phyloP scores from a whole-genome alignment of 2,113 vertebrate genomes.

The Maccullochella peelii region DNA sequence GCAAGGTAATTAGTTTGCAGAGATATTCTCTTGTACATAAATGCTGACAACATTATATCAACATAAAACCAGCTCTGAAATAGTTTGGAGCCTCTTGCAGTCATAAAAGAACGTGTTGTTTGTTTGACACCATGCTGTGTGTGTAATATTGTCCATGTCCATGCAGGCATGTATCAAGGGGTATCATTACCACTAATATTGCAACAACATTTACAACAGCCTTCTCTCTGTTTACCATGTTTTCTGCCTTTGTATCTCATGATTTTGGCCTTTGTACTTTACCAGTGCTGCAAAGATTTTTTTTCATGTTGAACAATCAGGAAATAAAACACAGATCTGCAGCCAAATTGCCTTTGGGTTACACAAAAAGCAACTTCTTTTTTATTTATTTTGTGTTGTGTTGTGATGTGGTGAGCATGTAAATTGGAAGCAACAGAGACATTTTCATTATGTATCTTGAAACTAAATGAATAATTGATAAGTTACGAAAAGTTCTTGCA shows the following conservation, averaged over 20 bases:
- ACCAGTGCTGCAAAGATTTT: neutral
- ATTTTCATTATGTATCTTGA: neutral
- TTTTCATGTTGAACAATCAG: constrained; percentile 3
- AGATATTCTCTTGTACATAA: neutral
- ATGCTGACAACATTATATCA: neutral
- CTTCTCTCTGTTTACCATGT: neutral
- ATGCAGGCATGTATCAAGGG: constrained; percentile 13
- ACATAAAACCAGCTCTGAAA: neutral
- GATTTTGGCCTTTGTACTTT: neutral
- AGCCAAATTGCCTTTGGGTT: constrained; percentile 16
- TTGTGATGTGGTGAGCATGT: neutral
- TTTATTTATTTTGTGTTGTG: neutral
- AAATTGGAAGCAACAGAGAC: neutral
- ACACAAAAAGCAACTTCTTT: neutral
- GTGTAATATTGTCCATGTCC: constrained; percentile 23
- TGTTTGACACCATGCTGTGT: neutral
- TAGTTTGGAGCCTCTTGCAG: neutral
- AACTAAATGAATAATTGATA: constrained; percentile 26
- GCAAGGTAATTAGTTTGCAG: neutral
- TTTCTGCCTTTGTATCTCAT: constrained; percentile 1
- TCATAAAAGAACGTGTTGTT: neutral
- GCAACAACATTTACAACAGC: neutral
- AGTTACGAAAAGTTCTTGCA: neutral
- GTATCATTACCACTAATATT: constrained; percentile 25
- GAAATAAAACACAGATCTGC: constrained; percentile 7